Conservation (phyloP, 1,140 invertebrate genomes). For the Ostrea denselamellosa region DNA sequence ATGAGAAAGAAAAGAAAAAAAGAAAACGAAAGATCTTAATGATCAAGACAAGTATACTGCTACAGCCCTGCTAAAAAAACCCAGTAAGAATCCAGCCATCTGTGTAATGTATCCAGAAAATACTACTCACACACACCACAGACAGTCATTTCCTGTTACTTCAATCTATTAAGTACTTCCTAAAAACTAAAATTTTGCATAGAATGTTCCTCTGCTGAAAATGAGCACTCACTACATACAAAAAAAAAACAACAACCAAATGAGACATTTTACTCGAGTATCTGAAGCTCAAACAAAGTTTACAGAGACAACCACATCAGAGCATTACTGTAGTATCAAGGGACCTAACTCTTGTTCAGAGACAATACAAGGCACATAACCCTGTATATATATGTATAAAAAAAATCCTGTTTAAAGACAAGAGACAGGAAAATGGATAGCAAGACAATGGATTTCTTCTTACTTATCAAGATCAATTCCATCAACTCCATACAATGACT, state of each 20-base stretch:
- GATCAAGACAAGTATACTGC: neutral
- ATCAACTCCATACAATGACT: neutral
- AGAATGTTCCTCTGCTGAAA: neutral
- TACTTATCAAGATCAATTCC: neutral
- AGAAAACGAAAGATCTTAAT: neutral
- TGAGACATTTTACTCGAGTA: slow-evolving; percentile 31
- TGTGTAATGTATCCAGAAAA: neutral
- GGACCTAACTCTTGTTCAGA: slow-evolving; percentile 29
- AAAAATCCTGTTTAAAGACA: neutral
- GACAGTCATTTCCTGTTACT: neutral
- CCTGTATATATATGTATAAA: too few relatives aligned
- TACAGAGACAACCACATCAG: slow-evolving; percentile 1
- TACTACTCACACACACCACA: neutral
- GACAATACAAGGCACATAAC: slow-evolving; percentile 1
- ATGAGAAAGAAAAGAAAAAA: neutral
- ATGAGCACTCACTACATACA: neutral
- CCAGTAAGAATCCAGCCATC: neutral
- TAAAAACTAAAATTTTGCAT: slow-evolving; percentile 1
- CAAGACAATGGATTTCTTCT: slow-evolving; percentile 25
- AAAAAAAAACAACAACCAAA: neutral
- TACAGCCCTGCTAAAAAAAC: slow-evolving; percentile 4
- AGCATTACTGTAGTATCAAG: neutral
- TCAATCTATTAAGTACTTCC: slow-evolving; percentile 1
- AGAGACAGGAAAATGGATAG: slow-evolving; percentile 32
- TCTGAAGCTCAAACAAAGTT: slow-evolving; percentile 12